These are phyloP conservation scores for Phenganax marumi DNA, from an alignment of 92 coral and sea anemone species.

Conservation along the genomic window DNA sequence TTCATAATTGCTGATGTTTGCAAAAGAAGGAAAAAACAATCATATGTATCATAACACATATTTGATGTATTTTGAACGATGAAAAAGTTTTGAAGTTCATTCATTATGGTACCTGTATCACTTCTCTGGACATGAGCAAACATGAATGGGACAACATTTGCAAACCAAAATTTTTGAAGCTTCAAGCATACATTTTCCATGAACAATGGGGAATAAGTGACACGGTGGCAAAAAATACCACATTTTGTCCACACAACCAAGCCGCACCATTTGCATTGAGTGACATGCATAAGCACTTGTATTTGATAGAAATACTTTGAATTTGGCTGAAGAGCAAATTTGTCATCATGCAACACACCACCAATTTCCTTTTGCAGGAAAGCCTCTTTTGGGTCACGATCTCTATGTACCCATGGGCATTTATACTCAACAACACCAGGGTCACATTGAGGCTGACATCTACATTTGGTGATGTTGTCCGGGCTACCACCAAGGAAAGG, in stretches of 20 bases:
- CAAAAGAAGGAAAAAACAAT: no score
- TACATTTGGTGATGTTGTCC: slow-evolving; percentile 16
- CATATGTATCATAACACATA: no score
- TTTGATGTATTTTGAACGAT: no score
- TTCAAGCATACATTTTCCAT: slow-evolving; percentile 4
- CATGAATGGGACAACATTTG: no score
- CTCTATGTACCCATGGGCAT: slow-evolving; percentile 17
- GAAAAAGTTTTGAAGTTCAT: no score
- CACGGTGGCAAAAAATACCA: not conserved
- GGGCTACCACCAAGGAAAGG: slow-evolving; percentile 25
- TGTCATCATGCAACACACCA: slow-evolving; percentile 20
- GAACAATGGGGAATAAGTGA: not conserved
- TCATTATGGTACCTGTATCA: no score
- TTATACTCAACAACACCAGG: slow-evolving; percentile 17
- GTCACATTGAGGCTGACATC: not conserved
- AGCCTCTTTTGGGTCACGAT: slow-evolving; percentile 12
- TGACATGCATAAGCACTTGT: slow-evolving; percentile 10
- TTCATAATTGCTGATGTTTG: no score
- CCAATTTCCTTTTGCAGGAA: slow-evolving; percentile 25
- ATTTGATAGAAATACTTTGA: slow-evolving; percentile 11
- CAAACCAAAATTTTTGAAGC: slow-evolving; percentile 29
- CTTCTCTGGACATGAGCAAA: no score
- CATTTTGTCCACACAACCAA: slow-evolving; percentile 23
- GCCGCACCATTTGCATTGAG: slow-evolving; percentile 2
- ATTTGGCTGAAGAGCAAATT: not conserved